Percentiles rank a stretch among this genome's conserved stretches.
Conservation (phyloP, 2,797 vertebrate species). For the Malurus splendens region DNA sequence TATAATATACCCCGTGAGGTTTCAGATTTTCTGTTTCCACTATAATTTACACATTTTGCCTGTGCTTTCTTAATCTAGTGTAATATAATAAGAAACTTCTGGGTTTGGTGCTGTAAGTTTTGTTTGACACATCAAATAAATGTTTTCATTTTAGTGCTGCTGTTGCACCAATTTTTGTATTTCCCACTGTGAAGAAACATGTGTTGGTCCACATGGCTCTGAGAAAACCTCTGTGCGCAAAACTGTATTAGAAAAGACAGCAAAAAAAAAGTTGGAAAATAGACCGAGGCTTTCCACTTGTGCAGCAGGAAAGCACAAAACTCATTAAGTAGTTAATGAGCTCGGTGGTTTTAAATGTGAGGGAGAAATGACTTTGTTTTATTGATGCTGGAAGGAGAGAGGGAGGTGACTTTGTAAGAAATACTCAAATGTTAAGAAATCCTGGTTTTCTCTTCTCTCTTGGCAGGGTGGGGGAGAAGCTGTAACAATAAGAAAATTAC, state of each 20-base stretch:
- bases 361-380: background rate
- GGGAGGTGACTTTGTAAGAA: background rate
- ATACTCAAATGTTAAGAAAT: background rate
- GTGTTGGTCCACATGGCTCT: background rate
- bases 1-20: background rate
- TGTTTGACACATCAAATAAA: background rate
- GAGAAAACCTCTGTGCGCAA: background rate
- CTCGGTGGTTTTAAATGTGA: background rate
- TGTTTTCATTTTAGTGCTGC: background rate
- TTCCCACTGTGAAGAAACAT: background rate
- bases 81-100: background rate
- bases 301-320: background rate
- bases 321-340: background rate
- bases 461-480: rapidly evolving
- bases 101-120: background rate
- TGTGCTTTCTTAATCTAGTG: background rate
- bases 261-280: background rate
- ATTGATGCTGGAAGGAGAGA: background rate
- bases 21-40: background rate
- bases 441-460: background rate
- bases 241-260: background rate
- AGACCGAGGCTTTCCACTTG: background rate
- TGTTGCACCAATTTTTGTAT: background rate
- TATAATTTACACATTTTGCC: background rate
- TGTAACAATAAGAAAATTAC: background rate